These are phyloP conservation scores for Drosophila repleta DNA, from an alignment of 1,140 invertebrate species.

Conservation along the genomic window DNA sequence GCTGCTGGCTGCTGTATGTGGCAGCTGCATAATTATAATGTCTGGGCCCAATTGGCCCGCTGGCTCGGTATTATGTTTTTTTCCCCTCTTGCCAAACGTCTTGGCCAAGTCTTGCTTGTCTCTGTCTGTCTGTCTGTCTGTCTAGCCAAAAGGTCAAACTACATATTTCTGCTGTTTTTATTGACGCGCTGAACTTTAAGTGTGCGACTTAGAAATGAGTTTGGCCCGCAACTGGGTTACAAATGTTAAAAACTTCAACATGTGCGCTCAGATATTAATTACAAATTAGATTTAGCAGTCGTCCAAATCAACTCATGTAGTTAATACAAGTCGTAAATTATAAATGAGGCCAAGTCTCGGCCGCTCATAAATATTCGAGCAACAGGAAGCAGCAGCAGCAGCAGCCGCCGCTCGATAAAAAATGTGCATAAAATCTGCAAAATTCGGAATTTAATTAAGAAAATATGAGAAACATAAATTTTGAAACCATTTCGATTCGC, in stretches of 20 bases:
- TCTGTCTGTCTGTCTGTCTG: constrained; percentile 25
- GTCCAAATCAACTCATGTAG: constrained; percentile 2
- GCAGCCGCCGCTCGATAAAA: too few species aligned
- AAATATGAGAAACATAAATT: constrained; percentile 22
- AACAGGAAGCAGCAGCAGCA: constrained; percentile 2
- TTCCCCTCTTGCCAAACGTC: constrained; percentile 29
- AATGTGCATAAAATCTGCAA: constrained; percentile 7
- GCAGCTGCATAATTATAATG: constrained; percentile 81
- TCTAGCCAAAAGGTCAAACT: constrained; percentile 53
- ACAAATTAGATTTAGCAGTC: not conserved
- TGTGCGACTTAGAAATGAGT: constrained; percentile 33
- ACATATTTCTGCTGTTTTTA: constrained; percentile 45
- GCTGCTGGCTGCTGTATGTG: constrained; percentile 54
- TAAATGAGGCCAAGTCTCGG: constrained; percentile 5
- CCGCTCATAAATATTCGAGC: constrained; percentile 7
- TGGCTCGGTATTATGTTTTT: constrained; percentile 33
- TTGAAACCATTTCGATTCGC: not conserved
- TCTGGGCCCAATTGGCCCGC: constrained; percentile 58
- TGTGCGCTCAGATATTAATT: not conserved
- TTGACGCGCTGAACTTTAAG: constrained; percentile 51
- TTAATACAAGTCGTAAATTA: constrained; percentile 6
- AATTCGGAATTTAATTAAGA: constrained; percentile 7
- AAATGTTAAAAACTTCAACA: constrained; percentile 10
- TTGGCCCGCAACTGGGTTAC: constrained; percentile 33
- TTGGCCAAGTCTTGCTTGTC: constrained; percentile 24